Evolutionary conservation across 92 coral and sea anemone genomes (phyloP), one percentile per base, ranked within the genome.

Genomic region (Micromussa lordhowensis): DNA sequence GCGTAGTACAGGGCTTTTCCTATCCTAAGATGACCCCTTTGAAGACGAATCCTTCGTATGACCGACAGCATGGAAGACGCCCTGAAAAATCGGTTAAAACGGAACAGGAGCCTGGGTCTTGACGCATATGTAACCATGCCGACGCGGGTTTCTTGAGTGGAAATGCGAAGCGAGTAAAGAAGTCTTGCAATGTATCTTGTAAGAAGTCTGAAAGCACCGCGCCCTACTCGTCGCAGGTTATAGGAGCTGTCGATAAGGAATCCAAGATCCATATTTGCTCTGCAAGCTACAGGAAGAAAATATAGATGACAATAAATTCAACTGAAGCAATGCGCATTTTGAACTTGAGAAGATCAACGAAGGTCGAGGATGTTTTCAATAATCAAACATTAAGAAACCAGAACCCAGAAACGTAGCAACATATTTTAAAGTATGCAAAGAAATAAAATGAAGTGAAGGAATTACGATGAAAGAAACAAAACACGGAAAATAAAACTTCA

Each of bases 201-300:
- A 30, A 93, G 93, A 22, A 87, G 89, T 68, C 64, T 83, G 76
- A 94, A 95, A 81, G 88, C 87, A 21, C 89, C 73, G 10, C 86
- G 87, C 2, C 95, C 95, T 6, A 84, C 79, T 44, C 91, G 88
- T 68, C 79, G 48, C 59, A 90, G 48, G 44, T 86, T 86, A 24
- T 90, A 87, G 35, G 96, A 91, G 22, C 91, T 91, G 66, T 95
- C 98, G 35, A 95, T 94, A 1, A 94, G 87, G 93, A 94, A 95
- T 21, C 91, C 98, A 48, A 95, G 90, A 71, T 95, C 96, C 73
- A 95, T 83, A 48, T 78, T 88, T 18, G 98, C 95, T 73, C 82
- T 71, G 90, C 98, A 95, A 26, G 85, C 98, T 95, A 89, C 14
- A 64, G 18, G 82, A 35, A 28, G 11, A 24, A 32, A 38, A 49